These are phyloP conservation scores for Falco naumanni DNA, from an alignment of 2,797 vertebrate genomes.

Conservation along the genomic window DNA sequence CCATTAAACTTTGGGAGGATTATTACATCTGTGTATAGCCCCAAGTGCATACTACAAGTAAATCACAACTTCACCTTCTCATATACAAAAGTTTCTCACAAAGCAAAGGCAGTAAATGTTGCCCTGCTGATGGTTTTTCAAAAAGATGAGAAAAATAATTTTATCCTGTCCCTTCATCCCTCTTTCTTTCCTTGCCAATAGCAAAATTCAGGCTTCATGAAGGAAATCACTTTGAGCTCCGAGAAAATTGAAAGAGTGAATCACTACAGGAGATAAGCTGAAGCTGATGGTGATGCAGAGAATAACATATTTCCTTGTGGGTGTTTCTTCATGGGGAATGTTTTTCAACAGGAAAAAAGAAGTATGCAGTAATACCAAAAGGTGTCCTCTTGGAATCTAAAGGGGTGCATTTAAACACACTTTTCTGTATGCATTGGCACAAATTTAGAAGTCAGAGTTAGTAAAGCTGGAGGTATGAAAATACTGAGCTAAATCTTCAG, in stretches of 20 bases:
- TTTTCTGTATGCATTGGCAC: background rate
- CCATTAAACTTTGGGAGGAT: background rate
- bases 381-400: background rate
- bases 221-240: background rate
- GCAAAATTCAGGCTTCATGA: conserved; percentile 13
- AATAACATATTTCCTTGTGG: background rate
- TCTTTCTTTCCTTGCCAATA: background rate
- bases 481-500: background rate
- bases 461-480: background rate
- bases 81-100: background rate
- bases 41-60: background rate
- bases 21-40: background rate
- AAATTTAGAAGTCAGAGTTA: background rate
- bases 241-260: background rate
- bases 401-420: background rate
- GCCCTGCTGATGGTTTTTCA: background rate
- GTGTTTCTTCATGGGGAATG: background rate
- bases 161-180: background rate
- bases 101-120: background rate
- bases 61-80: background rate
- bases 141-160: background rate
- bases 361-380: background rate
- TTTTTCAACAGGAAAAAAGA: background rate
- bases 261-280: conserved; percentile 15
- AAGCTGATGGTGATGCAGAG: background rate